phyloP scores from a whole-genome alignment of 1,140 invertebrate genomes.

The Penaeus chinensis region DNA sequence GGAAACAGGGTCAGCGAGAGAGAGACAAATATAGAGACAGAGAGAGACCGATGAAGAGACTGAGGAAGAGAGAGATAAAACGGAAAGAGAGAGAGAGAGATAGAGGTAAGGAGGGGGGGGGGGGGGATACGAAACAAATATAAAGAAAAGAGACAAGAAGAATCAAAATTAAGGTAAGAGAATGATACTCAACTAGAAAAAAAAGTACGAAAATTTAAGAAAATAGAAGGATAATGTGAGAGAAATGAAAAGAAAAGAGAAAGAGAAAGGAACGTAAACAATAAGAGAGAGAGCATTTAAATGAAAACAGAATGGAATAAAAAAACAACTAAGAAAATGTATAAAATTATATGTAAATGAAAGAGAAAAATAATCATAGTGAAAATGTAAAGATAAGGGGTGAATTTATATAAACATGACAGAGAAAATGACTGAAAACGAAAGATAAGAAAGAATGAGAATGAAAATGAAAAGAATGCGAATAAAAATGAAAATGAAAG shows the following conservation, averaged over 20 bases:
- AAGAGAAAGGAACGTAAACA: background rate
- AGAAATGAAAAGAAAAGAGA: too few relatives aligned
- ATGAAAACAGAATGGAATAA: too few relatives aligned
- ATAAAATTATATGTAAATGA: slow-evolving; percentile 5
- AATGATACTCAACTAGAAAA: background rate
- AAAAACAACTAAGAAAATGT: background rate
- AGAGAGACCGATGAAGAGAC: background rate
- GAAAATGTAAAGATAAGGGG: background rate
- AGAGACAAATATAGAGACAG: background rate
- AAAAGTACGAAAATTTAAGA: too few relatives aligned
- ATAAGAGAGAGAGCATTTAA: too few relatives aligned
- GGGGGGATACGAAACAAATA: background rate
- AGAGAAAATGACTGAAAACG: background rate
- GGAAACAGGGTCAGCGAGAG: too few relatives aligned
- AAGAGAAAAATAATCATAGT: slow-evolving; percentile 19
- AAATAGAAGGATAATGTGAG: too few relatives aligned
- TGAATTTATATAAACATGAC: background rate
- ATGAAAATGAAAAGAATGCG: background rate
- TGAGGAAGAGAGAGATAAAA: background rate
- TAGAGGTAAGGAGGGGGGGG: too few relatives aligned
- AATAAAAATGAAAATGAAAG: background rate
- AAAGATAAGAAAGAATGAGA: background rate
- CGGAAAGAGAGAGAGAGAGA: background rate
- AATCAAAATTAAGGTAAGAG: background rate
- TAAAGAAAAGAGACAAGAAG: background rate